Evolutionary conservation across 1,140 invertebrate species (phyloP).

Genomic region (Musca vetustissima): DNA sequence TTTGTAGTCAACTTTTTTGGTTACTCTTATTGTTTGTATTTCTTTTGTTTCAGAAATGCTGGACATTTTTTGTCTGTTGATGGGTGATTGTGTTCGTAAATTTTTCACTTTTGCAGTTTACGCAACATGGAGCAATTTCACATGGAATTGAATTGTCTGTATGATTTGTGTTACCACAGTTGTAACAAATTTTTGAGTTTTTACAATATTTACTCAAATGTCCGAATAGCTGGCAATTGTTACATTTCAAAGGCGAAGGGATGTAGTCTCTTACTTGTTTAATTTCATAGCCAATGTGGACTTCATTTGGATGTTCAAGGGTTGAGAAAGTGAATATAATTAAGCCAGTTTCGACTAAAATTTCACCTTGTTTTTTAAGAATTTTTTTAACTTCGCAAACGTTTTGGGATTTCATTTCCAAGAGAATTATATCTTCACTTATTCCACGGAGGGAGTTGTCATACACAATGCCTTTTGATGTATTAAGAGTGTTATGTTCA

Average conservation of each 20-base stretch:
- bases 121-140: neutral
- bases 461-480: slow-evolving; percentile 25
- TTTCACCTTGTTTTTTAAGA: slow-evolving; percentile 22
- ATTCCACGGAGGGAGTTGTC: slow-evolving; percentile 26
- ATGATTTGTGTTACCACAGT: neutral
- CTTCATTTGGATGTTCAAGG: neutral
- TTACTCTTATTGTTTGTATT: slow-evolving; percentile 27
- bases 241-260: slow-evolving; percentile 22
- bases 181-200: slow-evolving; percentile 15
- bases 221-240: slow-evolving; percentile 27
- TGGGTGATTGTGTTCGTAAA: slow-evolving; percentile 18
- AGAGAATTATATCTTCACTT: slow-evolving; percentile 16
- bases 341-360: slow-evolving; percentile 25
- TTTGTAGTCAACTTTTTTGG: slow-evolving; percentile 25
- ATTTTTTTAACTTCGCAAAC: slow-evolving; percentile 24
- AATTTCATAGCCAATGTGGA: slow-evolving; percentile 24
- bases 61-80: slow-evolving; percentile 27
- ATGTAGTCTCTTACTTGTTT: slow-evolving; percentile 26
- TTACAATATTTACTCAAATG: slow-evolving; percentile 17
- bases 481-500: too few relatives aligned
- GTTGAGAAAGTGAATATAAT: slow-evolving; percentile 18
- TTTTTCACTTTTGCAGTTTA: slow-evolving; percentile 18
- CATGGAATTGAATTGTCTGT: neutral
- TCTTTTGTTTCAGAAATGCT: slow-evolving; percentile 21
- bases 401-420: slow-evolving; percentile 27